Conservation (phyloP, 2,113 vertebrate species). For the Greenwoodochromis staneri region DNA sequence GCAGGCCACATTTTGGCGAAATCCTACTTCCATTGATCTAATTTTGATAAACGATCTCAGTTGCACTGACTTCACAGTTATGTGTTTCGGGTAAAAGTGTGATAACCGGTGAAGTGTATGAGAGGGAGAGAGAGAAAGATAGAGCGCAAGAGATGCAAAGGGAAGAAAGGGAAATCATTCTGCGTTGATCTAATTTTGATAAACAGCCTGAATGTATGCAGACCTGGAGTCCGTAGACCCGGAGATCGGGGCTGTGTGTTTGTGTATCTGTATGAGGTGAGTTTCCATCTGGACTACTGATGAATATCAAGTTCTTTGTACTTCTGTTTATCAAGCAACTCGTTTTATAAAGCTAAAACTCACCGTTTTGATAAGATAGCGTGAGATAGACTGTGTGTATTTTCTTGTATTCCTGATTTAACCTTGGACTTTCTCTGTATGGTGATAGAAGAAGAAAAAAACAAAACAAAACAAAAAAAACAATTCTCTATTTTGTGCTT, state of each 20-base stretch:
- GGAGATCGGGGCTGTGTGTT: background rate
- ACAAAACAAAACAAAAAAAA: rapidly evolving
- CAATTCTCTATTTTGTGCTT: background rate
- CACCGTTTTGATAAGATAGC: background rate
- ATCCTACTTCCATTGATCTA: slow-evolving; percentile 22
- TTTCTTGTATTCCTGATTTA: background rate
- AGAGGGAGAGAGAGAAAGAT: background rate
- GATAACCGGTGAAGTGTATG: slow-evolving; percentile 24
- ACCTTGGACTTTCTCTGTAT: background rate
- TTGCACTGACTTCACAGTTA: background rate
- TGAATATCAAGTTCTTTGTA: background rate
- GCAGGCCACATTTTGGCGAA: background rate
- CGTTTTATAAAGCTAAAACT: background rate
- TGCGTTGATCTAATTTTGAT: slow-evolving; percentile 49
- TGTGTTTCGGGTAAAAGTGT: slow-evolving; percentile 1
- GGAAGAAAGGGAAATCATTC: slow-evolving; percentile 16
- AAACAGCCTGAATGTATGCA: slow-evolving; percentile 20
- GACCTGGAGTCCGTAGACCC: background rate
- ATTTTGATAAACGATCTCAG: slow-evolving; percentile 42
- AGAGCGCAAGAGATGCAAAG: background rate
- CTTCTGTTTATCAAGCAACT: slow-evolving; percentile 11
- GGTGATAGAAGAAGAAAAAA: background rate
- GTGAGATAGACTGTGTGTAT: background rate
- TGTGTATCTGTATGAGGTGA: background rate
- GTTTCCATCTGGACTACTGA: background rate